phyloP scores from a whole-genome alignment of 2,888 invertebrate genomes.

The Hyposoter didymator region DNA sequence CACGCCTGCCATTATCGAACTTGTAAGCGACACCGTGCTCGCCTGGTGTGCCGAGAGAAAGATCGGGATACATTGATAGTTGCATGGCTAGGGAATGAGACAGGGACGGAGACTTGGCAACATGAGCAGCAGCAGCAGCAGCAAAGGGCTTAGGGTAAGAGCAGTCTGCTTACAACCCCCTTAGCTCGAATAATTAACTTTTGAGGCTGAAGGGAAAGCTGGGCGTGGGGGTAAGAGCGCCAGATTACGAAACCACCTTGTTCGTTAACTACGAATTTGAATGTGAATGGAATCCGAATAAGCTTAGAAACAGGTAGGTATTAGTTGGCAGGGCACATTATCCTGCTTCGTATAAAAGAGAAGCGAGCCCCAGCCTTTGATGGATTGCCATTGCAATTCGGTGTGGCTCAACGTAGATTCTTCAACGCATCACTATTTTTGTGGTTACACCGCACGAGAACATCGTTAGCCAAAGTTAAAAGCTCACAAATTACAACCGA shows the following conservation, averaged over 20 bases:
- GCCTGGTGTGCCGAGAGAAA: slow-evolving; percentile 27
- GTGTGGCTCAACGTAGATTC: slow-evolving; percentile 34
- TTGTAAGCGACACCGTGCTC: slow-evolving; percentile 60
- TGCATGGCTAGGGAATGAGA: slow-evolving; percentile 6
- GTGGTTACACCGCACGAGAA: slow-evolving; percentile 46
- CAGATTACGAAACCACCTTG: slow-evolving; percentile 82
- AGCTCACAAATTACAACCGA: slow-evolving; percentile 43
- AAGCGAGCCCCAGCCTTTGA: slow-evolving; percentile 55
- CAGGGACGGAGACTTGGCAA: slow-evolving; percentile 25
- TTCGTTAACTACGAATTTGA: slow-evolving; percentile 81
- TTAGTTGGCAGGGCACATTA: slow-evolving; percentile 60
- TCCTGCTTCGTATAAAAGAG: slow-evolving; percentile 46
- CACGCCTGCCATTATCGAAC: slow-evolving; percentile 55
- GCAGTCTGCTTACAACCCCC: slow-evolving; percentile 84
- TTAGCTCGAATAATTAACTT: slow-evolving; percentile 84
- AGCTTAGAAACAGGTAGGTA: slow-evolving; percentile 74
- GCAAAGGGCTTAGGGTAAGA: slow-evolving; percentile 81
- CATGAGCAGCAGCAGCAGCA: slow-evolving; percentile 69
- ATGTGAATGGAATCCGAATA: slow-evolving; percentile 76
- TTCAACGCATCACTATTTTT: slow-evolving; percentile 34
- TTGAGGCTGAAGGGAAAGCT: slow-evolving; percentile 68
- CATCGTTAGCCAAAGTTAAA: slow-evolving; percentile 51
- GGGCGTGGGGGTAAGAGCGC: slow-evolving; percentile 70
- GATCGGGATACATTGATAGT: slow-evolving; percentile 7
- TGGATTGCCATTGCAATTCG: slow-evolving; percentile 65